Conservation (phyloP, 2,888 invertebrate genomes). For the Sinohyriopsis cumingii region DNA sequence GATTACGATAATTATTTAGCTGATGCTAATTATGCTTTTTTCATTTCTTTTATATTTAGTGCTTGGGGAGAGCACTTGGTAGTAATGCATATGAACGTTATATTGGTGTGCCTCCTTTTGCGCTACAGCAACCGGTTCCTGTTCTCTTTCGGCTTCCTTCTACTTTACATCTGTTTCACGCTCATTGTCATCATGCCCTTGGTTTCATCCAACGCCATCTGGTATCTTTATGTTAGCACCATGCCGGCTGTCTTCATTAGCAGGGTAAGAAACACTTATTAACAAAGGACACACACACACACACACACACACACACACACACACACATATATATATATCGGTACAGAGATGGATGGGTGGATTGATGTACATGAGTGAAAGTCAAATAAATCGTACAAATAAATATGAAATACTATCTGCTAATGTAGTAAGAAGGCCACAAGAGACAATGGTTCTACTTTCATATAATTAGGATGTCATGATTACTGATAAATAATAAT, state of each 20-base stretch:
- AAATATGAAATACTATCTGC: too few species aligned
- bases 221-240: conserved; percentile 35
- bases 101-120: conserved; percentile 39
- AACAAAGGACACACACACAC: neutral
- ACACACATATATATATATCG: too few species aligned
- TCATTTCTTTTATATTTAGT: conserved; percentile 21
- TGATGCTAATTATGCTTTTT: neutral
- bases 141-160: conserved; percentile 38
- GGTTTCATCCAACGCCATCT: conserved; percentile 27
- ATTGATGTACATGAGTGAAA: too few species aligned
- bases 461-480: too few species aligned
- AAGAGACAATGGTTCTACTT: too few species aligned
- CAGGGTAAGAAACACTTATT: conserved; percentile 29
- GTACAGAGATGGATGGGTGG: too few species aligned
- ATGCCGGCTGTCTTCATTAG: conserved; percentile 43
- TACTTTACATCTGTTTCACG: conserved; percentile 37
- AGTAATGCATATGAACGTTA: conserved; percentile 43
- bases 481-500: too few species aligned
- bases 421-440: too few species aligned
- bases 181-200: conserved; percentile 38
- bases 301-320: too few species aligned
- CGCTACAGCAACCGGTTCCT: conserved; percentile 37
- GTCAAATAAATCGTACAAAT: too few species aligned
- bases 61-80: conserved; percentile 50
- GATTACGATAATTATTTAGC: too few species aligned